A percentile compares a stretch with the other conserved stretches of the same genome.
phyloP scores from a whole-genome alignment of 2,797 vertebrate genomes.

The Hephaestus fuliginosus region DNA sequence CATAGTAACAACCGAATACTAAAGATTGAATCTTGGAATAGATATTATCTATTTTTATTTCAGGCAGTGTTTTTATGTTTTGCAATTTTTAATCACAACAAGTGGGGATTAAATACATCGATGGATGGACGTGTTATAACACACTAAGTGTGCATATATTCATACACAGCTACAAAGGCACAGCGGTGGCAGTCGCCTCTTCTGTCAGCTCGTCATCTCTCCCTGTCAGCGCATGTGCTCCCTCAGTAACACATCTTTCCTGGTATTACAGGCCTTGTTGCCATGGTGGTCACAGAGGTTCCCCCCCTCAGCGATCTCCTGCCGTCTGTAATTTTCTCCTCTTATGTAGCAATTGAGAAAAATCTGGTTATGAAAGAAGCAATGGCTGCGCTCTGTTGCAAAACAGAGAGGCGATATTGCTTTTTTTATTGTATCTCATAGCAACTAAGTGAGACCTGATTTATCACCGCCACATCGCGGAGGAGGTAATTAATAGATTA shows the following conservation, averaged over 20 bases:
- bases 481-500: not conserved
- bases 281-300: slow-evolving; percentile 38
- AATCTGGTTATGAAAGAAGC: not conserved
- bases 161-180: not conserved
- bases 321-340: slow-evolving; percentile 14
- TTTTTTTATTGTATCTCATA: not conserved
- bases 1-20: not conserved
- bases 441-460: not conserved
- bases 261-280: slow-evolving; percentile 31
- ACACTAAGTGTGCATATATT: not conserved
- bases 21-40: not conserved
- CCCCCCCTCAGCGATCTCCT: not conserved
- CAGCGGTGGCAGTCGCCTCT: not conserved
- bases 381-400: not conserved
- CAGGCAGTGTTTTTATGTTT: not conserved
- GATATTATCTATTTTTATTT: not conserved
- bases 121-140: too few relatives aligned
- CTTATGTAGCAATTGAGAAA: not conserved
- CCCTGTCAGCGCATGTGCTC: slow-evolving; percentile 8
- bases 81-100: not conserved
- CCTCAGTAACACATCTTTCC: not conserved
- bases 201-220: slow-evolving; percentile 22
- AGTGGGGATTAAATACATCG: not conserved
- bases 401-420: not conserved
- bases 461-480: not conserved